These are phyloP conservation scores for Elegia similella DNA, from an alignment of 2,888 invertebrate species.

Conservation along the genomic window DNA sequence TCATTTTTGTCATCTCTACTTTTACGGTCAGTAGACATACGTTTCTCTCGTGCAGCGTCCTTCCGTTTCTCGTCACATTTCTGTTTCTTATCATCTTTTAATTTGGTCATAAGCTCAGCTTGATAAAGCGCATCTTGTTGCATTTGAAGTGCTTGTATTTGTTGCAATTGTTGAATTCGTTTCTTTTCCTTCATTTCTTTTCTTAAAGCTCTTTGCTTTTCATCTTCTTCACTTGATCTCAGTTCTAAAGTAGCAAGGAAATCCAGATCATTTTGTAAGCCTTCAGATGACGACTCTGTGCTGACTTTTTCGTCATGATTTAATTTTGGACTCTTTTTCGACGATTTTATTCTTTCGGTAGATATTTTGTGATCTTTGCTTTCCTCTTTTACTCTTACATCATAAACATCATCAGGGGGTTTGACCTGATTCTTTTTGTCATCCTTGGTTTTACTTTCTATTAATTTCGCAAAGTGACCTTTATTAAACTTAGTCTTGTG, in stretches of 20 bases:
- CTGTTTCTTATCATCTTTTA: constrained; percentile 66
- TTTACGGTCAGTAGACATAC: constrained; percentile 75
- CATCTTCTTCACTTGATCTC: constrained; percentile 82
- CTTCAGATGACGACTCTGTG: constrained; percentile 47
- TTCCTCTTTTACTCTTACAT: constrained; percentile 59
- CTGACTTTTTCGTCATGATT: constrained; percentile 49
- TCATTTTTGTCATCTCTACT: constrained; percentile 74
- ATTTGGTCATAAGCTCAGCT: constrained; percentile 59
- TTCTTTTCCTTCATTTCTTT: constrained; percentile 82
- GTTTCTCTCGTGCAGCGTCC: constrained; percentile 70
- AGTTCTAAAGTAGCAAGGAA: constrained; percentile 82
- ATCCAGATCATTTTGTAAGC: constrained; percentile 78
- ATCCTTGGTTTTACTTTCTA: constrained; percentile 83
- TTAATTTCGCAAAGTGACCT: constrained; percentile 79
- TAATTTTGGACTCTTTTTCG: constrained; percentile 50
- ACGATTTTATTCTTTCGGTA: constrained; percentile 48
- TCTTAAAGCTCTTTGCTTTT: constrained; percentile 77
- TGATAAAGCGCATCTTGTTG: constrained; percentile 71
- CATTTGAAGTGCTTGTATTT: constrained; percentile 75
- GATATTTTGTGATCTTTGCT: constrained; percentile 39
- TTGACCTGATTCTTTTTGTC: constrained; percentile 81
- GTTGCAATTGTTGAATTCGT: constrained; percentile 73
- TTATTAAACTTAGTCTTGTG: constrained; percentile 82
- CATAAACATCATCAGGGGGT: constrained; percentile 68
- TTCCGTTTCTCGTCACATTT: constrained; percentile 73